Percentiles rank a stretch among this genome's conserved stretches.
phyloP scores from a whole-genome alignment of 2,888 invertebrate species.

The Agrochola litura region DNA sequence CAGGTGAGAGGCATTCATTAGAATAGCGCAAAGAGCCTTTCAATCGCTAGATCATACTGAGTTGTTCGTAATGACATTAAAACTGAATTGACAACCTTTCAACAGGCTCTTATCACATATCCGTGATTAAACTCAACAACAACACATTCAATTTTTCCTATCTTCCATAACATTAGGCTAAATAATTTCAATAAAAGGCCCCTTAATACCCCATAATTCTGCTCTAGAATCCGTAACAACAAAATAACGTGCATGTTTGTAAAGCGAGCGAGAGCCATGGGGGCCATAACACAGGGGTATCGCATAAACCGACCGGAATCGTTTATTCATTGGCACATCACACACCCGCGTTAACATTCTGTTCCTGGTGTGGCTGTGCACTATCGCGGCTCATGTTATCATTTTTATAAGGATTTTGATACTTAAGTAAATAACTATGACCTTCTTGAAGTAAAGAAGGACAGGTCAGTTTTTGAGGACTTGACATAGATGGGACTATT shows the following conservation, averaged over 20 bases:
- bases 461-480: not conserved
- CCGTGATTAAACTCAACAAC: slow-evolving; percentile 19
- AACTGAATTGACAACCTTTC: too few relatives aligned
- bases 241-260: slow-evolving; percentile 62
- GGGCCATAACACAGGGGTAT: slow-evolving; percentile 76
- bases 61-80: not conserved
- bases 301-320: slow-evolving; percentile 83
- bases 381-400: slow-evolving; percentile 6
- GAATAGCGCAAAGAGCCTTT: not conserved
- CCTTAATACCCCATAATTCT: slow-evolving; percentile 60
- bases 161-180: slow-evolving; percentile 46
- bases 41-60: not conserved
- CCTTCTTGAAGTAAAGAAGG: not conserved
- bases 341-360: slow-evolving; percentile 83
- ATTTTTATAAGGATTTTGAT: not conserved
- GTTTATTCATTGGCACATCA: slow-evolving; percentile 87
- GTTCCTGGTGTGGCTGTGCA: slow-evolving; percentile 69
- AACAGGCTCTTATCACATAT: slow-evolving; percentile 1
- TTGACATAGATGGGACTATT: not conserved
- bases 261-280: slow-evolving; percentile 60
- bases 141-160: slow-evolving; percentile 44
- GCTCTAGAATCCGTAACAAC: slow-evolving; percentile 55
- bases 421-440: too few relatives aligned
- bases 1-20: not conserved
- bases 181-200: slow-evolving; percentile 63